phyloP scores from a whole-genome alignment of 2,113 vertebrate species.

The Pterocles orientalis region DNA sequence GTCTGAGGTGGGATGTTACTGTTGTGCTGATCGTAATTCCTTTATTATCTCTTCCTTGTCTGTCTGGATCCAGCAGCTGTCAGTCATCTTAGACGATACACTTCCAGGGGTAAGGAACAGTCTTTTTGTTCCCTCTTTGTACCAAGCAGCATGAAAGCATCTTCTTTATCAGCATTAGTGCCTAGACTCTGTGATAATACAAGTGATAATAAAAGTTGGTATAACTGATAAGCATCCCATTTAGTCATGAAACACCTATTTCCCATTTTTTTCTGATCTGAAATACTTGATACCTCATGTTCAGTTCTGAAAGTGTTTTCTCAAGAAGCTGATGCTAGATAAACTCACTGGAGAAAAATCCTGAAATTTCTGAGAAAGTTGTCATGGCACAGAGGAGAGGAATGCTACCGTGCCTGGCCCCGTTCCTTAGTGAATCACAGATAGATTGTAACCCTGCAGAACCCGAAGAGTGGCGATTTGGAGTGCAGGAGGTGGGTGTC shows the following conservation, averaged over 20 bases:
- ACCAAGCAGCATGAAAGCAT: neutral
- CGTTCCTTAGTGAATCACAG: neutral
- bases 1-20: neutral
- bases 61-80: neutral
- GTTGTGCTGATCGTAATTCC: neutral
- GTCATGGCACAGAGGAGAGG: neutral
- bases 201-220: neutral
- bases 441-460: neutral
- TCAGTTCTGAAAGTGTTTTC: neutral
- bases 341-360: neutral
- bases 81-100: neutral
- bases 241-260: neutral
- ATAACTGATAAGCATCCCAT: neutral
- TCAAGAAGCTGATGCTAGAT: neutral
- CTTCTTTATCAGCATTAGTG: neutral
- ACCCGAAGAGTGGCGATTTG: neutral
- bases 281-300: neutral
- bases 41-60: neutral
- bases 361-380: neutral
- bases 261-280: neutral
- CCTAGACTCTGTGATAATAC: neutral
- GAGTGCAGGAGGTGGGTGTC: neutral
- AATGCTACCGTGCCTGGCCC: neutral
- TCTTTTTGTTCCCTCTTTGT: neutral
- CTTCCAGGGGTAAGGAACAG: neutral